phyloP scores from a whole-genome alignment of 2,113 vertebrate species.

The Ptychochromis oligacanthus region DNA sequence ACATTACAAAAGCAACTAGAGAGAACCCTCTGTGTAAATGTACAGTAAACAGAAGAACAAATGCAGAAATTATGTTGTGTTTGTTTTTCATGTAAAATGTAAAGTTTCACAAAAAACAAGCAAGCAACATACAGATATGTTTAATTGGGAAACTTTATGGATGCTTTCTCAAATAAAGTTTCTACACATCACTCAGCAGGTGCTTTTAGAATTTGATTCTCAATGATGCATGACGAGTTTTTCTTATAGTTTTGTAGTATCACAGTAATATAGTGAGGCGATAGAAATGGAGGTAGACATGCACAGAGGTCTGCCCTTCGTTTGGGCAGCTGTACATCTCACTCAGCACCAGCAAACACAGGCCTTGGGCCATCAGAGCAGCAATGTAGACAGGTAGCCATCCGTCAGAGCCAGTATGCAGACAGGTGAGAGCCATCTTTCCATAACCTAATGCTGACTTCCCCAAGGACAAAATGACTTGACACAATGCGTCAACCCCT shows the following conservation, averaged over 20 bases:
- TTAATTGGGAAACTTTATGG: not conserved
- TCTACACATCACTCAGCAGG: not conserved
- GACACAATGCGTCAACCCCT: conserved; percentile 83
- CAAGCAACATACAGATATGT: not conserved
- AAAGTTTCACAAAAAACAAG: not conserved
- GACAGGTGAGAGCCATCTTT: conserved; percentile 88
- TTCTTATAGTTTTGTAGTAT: not conserved
- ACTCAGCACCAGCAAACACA: conserved; percentile 78
- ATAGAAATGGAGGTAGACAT: conserved; percentile 16
- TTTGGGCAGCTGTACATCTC: conserved; percentile 75
- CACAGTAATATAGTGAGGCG: conserved; percentile 22
- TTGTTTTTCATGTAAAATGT: not conserved
- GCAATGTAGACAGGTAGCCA: conserved; percentile 80
- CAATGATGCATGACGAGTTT: not conserved
- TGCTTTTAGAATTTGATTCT: not conserved
- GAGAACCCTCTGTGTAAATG: not conserved
- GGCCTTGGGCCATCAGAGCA: conserved; percentile 73
- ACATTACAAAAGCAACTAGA: not conserved
- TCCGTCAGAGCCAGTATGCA: conserved; percentile 83
- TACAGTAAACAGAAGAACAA: not conserved
- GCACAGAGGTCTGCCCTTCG: conserved; percentile 50
- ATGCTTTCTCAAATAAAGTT: not conserved
- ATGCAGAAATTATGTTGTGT: not conserved
- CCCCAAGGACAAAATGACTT: conserved; percentile 89
- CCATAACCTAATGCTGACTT: conserved; percentile 82